Conservation (phyloP, 2,797 vertebrate genomes). For the Enteromius treurensis region DNA sequence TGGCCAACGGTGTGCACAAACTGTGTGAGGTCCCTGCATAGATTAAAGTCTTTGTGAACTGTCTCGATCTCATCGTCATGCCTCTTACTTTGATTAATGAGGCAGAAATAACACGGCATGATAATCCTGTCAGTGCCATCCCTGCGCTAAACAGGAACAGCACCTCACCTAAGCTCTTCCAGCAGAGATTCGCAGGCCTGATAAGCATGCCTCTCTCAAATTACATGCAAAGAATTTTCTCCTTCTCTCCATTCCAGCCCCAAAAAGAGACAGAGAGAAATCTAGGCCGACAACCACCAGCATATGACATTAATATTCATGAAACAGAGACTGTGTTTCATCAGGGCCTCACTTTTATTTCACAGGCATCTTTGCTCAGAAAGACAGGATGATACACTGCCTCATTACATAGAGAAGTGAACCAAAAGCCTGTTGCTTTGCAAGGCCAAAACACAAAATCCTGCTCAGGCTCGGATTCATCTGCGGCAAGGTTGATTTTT, state of each 20-base stretch:
- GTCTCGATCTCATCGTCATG: slow-evolving; percentile 38
- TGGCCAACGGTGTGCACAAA: background rate
- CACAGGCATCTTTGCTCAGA: slow-evolving; percentile 19
- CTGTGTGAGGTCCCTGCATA: slow-evolving; percentile 7
- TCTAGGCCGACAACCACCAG: slow-evolving; percentile 40
- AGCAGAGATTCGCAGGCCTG: slow-evolving; percentile 8
- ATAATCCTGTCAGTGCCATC: slow-evolving; percentile 41
- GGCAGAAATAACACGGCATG: slow-evolving; percentile 45
- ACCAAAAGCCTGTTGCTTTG: slow-evolving; percentile 28
- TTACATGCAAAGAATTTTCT: slow-evolving; percentile 33
- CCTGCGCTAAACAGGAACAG: background rate
- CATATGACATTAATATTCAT: slow-evolving; percentile 48
- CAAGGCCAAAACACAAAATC: slow-evolving; percentile 32
- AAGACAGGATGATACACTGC: slow-evolving; percentile 44
- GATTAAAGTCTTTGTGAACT: slow-evolving; percentile 22
- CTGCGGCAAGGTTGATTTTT: slow-evolving; percentile 20
- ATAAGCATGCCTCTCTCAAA: background rate
- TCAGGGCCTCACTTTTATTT: slow-evolving; percentile 34
- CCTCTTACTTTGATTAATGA: slow-evolving; percentile 67
- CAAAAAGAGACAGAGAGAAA: slow-evolving; percentile 20
- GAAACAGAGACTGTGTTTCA: slow-evolving; percentile 17
- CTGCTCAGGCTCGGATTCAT: slow-evolving; percentile 20
- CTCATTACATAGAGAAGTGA: slow-evolving; percentile 38
- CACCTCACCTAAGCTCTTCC: slow-evolving; percentile 25
- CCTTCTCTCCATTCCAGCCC: background rate